Evolutionary conservation across 2,888 invertebrate species (phyloP), one percentile per base, ranked within the genome.

Genomic region (Eutolmus rufibarbis): DNA sequence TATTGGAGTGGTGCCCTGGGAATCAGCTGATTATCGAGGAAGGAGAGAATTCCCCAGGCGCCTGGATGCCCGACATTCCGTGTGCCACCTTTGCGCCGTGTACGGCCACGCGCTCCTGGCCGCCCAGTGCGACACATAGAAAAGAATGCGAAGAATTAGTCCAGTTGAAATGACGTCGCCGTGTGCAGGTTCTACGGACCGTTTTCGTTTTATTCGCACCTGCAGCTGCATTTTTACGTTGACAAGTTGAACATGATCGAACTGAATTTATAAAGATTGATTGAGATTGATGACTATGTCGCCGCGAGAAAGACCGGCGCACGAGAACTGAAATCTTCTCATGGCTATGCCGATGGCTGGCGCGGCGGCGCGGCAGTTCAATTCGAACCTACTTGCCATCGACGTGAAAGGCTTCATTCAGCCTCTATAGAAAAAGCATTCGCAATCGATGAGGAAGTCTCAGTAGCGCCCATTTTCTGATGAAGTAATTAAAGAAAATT

Each of bases 21-120:
- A 82, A 82, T 82, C 82, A 82, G 82, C 82, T 82, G 82, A 82
- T 82, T 82, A 57, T 34, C 82, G 56, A 8, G 46, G 28, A 76
- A 31, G 56, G 37, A 82, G 37, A 57, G 57, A 82, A 34, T 57
- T 57, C 82, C 57, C 57, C 16, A 57, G 82, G 56, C 31, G 82
- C 56, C 31, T 43, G 57, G 34, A 82, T 57, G 56, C 51, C 56
- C 43, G 31, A 5, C 28, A 82, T 82, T 31, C 82, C 82, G 28
- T n/a, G 23, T 82, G 12, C 51, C 82, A 82, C 82, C 82, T 82
- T 19, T n/a, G 14, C 8, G n/a, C 28, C 7, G 34, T 28, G 19
- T 34, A 28, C 34, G 19, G 76, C 37, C 37, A 76, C 37, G 76
- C 34, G 76, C 66, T 66, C 66, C 66, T 66, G 66, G 23, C 28